Evolutionary conservation across 2,113 vertebrate species (phyloP), one percentile per base, ranked within the genome.

Genomic region (Leptosomus discolor): DNA sequence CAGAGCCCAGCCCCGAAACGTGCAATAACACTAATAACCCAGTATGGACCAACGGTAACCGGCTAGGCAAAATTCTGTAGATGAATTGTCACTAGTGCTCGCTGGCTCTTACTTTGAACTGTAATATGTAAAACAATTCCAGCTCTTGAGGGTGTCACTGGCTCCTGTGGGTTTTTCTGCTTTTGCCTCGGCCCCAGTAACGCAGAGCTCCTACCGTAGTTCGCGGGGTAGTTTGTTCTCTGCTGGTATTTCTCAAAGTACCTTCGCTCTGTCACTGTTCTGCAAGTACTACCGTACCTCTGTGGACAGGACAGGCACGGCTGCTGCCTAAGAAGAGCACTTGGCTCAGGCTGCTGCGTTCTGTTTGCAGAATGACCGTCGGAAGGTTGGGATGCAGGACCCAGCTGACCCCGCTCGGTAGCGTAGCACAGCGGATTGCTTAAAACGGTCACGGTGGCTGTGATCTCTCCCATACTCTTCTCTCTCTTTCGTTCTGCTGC

Each of bases 361-460:
- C 58, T 9, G 54, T 24, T 12, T 56, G 78, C 53, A 23, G 58
- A 19, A n/a, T 1, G 46, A 7, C 48, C 37, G 1, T 8, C 48
- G 9, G 34, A 8, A 17, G 39, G 46, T 0, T 3, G 51, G 81
- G 23, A 4, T 15, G 37, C 73, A 32, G 78, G 48, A 12, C 48
- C 24, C 53, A 12, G 32, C 36, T 18, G 5, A 5, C 13, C 65
- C 56, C 2, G 1, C 6, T 2, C 4, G 32, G 67, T 6, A 11
- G 18, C 0, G 2, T 1, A 41, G 76, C 37, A 46, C n/a, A 11
- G 51, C 5, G 1, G 5, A 1, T 24, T 3, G 46, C 53, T 50
- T 18, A 21, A 11, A 22, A 7, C 6, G 3, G 11, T 26, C 6
- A 3, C 3, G 4, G 70, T 12, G 30, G 36, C 57, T 5, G 29